These are phyloP conservation scores for Bombus ignitus DNA, from an alignment of 1,140 invertebrate species.

Conservation along the genomic window DNA sequence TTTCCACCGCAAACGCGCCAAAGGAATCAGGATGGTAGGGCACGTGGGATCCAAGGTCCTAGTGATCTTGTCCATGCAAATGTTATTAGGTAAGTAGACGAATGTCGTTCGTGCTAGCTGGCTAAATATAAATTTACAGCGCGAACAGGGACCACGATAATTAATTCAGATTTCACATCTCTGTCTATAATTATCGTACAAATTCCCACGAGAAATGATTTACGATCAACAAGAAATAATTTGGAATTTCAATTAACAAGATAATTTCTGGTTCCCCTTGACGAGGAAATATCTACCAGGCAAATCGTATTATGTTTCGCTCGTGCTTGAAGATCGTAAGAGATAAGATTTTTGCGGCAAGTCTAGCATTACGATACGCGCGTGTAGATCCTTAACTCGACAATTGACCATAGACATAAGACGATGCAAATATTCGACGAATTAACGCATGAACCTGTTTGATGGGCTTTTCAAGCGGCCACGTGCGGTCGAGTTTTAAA, in stretches of 20 bases:
- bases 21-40: constrained; percentile 53
- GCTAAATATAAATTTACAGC: neutral
- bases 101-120: neutral
- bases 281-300: neutral
- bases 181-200: neutral
- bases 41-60: constrained; percentile 40
- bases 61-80: constrained; percentile 51
- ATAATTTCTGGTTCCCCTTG: neutral
- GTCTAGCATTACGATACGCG: too few species aligned
- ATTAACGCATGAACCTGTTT: constrained; percentile 51
- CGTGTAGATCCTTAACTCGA: too few species aligned
- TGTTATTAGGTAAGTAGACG: constrained; percentile 53
- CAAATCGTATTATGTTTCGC: too few species aligned
- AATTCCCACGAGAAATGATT: too few species aligned
- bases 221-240: neutral
- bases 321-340: neutral
- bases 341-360: neutral
- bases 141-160: too few species aligned
- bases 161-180: neutral
- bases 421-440: constrained; percentile 13
- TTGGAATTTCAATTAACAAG: neutral
- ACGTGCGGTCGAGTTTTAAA: constrained; percentile 37
- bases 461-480: constrained; percentile 44
- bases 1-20: neutral
- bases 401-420: constrained; percentile 1